Evolutionary conservation across 2,888 invertebrate genomes (phyloP), one percentile per base, ranked within the genome.

Genomic region (Sphecodes monilicornis): DNA sequence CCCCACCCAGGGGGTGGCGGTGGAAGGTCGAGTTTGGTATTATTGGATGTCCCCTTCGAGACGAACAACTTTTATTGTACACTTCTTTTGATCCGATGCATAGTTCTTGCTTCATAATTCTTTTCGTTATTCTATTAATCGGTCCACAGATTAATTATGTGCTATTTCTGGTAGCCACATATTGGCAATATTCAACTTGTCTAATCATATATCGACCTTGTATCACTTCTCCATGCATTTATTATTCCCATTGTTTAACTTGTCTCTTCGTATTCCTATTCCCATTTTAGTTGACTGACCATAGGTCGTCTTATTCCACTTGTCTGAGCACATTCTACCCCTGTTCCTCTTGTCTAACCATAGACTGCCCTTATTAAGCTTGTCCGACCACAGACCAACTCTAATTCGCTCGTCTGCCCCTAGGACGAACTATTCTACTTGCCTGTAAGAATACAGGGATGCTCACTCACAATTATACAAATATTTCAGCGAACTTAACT

Each of bases 261-360:
- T 22, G 57, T 13, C 57, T 57, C 11, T 13, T 3, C 26, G 57
- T 57, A 26, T n/a, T 50, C 11, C 26, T 57, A 13, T 57, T 26
- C 26, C 1, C 4, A 26, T 57, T 57, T 26, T 57, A 57, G 26
- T 54, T 22, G 54, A 10, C 54, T 26, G 57, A 26, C 26, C 57
- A 57, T 57, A 57, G 26, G 57, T 54, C 54, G 54, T 26, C 69
- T 41, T 69, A 39, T n/a, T 69, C 69, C 36, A 50, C 50, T 72
- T 46, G 22, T 26, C n/a, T 72, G 29, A 46, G 32, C 29, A 22
- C 16, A 57, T 57, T 57, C 22, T 57, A 57, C 57, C n/a, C 57
- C n/a, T 26, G 57, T 13, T 26, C 57, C 57, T 26, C n/a, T 26
- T n/a, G 57, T 57, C 57, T 57, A 11, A 26, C 57, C 57, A 57